Evolutionary conservation across 2,113 vertebrate genomes (phyloP).

Genomic region (Gila orcuttii): DNA sequence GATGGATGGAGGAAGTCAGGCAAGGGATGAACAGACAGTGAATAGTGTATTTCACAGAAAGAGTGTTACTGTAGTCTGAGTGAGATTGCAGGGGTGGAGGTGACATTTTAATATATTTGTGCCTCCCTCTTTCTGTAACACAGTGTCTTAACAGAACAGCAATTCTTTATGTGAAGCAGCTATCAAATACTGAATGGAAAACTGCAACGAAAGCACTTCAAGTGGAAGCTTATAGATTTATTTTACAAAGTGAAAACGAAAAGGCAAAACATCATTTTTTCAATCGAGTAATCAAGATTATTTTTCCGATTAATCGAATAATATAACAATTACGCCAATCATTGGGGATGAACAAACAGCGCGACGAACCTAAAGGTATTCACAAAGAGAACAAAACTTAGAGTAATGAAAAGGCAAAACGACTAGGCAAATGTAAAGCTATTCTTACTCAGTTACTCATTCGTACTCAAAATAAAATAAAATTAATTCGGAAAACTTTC

Average conservation of each 20-base stretch:
- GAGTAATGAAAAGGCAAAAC: neutral
- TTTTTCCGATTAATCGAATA: too few relatives aligned
- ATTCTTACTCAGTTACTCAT: too few relatives aligned
- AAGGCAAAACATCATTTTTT: neutral
- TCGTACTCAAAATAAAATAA: too few relatives aligned
- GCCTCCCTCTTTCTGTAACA: neutral
- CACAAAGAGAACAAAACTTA: neutral
- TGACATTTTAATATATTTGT: constrained; percentile 33
- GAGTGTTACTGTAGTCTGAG: constrained; percentile 33
- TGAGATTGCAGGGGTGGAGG: constrained; percentile 51
- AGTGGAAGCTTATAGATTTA: neutral
- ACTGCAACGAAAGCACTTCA: neutral
- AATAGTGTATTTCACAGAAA: constrained; percentile 34
- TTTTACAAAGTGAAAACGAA: neutral
- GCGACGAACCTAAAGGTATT: too few relatives aligned
- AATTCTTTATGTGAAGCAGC: neutral
- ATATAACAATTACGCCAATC: too few relatives aligned
- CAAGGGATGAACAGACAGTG: constrained; percentile 28
- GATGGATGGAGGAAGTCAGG: constrained; percentile 52
- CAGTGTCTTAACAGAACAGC: neutral
- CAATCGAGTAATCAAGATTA: too few relatives aligned
- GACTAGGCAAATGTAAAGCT: neutral
- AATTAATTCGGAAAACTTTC: neutral
- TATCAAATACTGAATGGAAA: neutral
- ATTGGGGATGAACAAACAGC: too few relatives aligned